Evolutionary conservation across 1,140 invertebrate species (phyloP).

Genomic region (Goniozus legneri): DNA sequence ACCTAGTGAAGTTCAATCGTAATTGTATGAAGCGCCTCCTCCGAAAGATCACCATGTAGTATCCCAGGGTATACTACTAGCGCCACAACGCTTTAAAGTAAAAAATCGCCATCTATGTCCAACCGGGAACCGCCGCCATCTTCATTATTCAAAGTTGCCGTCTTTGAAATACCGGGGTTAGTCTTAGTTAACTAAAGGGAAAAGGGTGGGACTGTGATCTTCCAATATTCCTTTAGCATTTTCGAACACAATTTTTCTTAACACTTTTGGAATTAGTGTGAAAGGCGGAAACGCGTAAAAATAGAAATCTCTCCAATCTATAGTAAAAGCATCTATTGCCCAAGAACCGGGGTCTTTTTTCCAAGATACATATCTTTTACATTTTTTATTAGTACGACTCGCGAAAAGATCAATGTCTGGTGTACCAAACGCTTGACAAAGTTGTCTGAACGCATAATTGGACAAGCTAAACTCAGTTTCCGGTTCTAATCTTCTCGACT

Average conservation of each 20-base stretch:
- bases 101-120: too few relatives aligned
- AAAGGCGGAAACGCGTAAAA: slow-evolving; percentile 35
- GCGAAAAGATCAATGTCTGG: slow-evolving; percentile 18
- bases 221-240: slow-evolving; percentile 21
- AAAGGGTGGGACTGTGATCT: too few relatives aligned
- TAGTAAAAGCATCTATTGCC: slow-evolving; percentile 18
- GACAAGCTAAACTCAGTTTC: slow-evolving; percentile 13
- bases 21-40: too few relatives aligned
- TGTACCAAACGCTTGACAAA: slow-evolving; percentile 4
- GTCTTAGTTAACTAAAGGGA: too few relatives aligned
- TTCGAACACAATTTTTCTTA: slow-evolving; percentile 25
- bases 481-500: slow-evolving; percentile 11
- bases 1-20: too few relatives aligned
- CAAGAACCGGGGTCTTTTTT: slow-evolving; percentile 11
- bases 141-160: too few relatives aligned
- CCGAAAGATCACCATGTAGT: too few relatives aligned
- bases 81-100: too few relatives aligned
- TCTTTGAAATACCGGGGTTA: too few relatives aligned
- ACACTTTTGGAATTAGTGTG: slow-evolving; percentile 14
- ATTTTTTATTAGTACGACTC: slow-evolving; percentile 12
- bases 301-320: slow-evolving; percentile 13
- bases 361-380: slow-evolving; percentile 14
- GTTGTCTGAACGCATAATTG: slow-evolving; percentile 2
- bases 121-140: too few relatives aligned
- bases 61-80: too few relatives aligned